These are phyloP conservation scores for Lysandra bellargus DNA, from an alignment of 2,888 invertebrate genomes.

Conservation along the genomic window DNA sequence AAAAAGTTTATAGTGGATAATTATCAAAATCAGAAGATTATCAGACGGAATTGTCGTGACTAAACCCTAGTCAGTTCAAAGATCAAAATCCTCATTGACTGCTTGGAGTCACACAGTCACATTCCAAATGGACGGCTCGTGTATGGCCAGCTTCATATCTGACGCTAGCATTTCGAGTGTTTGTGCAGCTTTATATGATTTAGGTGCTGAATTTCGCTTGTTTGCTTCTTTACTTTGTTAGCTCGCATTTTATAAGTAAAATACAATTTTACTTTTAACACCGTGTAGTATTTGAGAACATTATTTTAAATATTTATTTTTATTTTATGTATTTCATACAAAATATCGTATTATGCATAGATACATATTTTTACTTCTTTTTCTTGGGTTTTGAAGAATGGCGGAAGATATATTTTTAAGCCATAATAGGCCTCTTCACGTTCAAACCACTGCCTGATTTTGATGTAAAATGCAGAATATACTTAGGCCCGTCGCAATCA, in stretches of 20 bases:
- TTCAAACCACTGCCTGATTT: neutral
- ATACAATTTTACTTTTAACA: neutral
- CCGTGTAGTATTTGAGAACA: neutral
- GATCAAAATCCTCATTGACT: neutral
- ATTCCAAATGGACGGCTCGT: neutral
- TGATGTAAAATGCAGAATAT: neutral
- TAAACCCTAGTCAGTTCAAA: too few relatives aligned
- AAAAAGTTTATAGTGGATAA: too few relatives aligned
- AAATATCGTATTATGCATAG: neutral
- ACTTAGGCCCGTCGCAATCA: neutral
- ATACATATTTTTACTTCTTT: too few relatives aligned
- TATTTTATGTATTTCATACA: neutral
- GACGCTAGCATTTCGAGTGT: neutral
- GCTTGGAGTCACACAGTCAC: neutral
- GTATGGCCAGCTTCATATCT: neutral
- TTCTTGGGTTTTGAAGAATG: too few relatives aligned
- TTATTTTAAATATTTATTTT: neutral
- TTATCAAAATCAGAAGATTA: too few relatives aligned
- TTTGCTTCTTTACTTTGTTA: constrained; percentile 13
- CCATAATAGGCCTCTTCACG: too few relatives aligned
- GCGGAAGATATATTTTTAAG: too few relatives aligned
- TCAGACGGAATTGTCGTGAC: too few relatives aligned
- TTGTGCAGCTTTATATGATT: constrained; percentile 14
- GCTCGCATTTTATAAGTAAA: neutral
- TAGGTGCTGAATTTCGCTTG: constrained; percentile 5